These are phyloP conservation scores for Caenorhabditis inopinata DNA, from an alignment of 1,140 invertebrate genomes.

Conservation along the genomic window DNA sequence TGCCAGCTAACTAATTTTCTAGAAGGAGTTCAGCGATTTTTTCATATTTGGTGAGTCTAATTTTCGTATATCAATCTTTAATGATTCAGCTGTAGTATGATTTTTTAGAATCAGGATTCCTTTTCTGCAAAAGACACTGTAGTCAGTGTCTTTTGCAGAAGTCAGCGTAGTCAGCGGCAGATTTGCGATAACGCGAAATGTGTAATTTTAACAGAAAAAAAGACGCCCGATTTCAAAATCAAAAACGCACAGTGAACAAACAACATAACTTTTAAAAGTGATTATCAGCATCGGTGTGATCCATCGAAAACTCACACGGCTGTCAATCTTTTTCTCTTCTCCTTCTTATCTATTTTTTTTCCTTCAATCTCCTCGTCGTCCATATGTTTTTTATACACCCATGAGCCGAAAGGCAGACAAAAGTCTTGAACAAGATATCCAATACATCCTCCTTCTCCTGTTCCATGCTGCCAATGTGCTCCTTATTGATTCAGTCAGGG, in stretches of 20 bases:
- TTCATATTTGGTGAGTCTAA: background rate
- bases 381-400: conserved; percentile 25
- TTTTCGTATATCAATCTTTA: too few relatives aligned
- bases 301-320: conserved; percentile 13
- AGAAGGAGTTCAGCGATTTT: background rate
- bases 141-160: too few relatives aligned
- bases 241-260: too few relatives aligned
- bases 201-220: too few relatives aligned
- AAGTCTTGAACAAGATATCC: conserved; percentile 38
- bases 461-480: too few relatives aligned
- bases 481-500: too few relatives aligned
- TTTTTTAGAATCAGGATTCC: too few relatives aligned
- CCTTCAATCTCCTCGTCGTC: background rate
- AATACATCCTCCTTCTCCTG: background rate
- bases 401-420: conserved; percentile 12
- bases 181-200: too few relatives aligned
- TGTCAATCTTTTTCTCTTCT: background rate
- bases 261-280: background rate
- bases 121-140: too few relatives aligned
- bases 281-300: background rate
- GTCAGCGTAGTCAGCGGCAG: too few relatives aligned
- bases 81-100: too few relatives aligned
- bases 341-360: background rate
- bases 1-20: background rate
- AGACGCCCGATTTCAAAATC: too few relatives aligned